These are phyloP conservation scores for Thysanoteuthis rhombus DNA, from an alignment of 2,888 invertebrate genomes.

Conservation along the genomic window DNA sequence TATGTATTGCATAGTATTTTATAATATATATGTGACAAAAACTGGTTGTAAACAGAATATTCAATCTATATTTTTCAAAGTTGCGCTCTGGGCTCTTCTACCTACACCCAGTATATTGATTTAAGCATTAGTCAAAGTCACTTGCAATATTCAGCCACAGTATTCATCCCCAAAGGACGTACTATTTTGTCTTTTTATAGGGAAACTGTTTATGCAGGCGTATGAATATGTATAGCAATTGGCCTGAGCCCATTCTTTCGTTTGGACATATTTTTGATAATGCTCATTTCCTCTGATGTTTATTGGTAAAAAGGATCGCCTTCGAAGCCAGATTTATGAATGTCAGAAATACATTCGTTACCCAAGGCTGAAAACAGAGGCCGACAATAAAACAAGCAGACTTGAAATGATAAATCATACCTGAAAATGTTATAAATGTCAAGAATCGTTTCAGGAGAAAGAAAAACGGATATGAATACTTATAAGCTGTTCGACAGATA, in stretches of 20 bases:
- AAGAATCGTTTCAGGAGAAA: background rate
- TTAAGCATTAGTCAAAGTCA: background rate
- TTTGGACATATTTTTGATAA: background rate
- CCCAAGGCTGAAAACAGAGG: background rate
- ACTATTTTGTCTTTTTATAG: background rate
- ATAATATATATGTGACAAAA: too few species aligned
- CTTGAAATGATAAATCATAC: background rate
- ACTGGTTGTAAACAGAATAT: too few species aligned
- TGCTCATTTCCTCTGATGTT: background rate
- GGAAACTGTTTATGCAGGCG: background rate
- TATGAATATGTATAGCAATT: background rate
- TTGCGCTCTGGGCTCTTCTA: too few species aligned
- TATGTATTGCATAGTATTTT: too few species aligned
- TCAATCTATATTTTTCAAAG: too few species aligned
- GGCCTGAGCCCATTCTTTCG: background rate
- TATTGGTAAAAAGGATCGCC: background rate
- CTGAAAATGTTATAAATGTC: background rate
- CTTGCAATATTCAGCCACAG: background rate
- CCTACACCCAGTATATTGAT: background rate
- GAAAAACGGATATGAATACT: background rate
- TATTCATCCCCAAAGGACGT: background rate
- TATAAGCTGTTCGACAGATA: background rate
- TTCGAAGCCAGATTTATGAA: background rate
- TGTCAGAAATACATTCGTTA: background rate
- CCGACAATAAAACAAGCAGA: background rate